Base-by-base conservation (phyloP, 92 coral and sea anemone species). In the Zoanthus solanderi region DNA sequence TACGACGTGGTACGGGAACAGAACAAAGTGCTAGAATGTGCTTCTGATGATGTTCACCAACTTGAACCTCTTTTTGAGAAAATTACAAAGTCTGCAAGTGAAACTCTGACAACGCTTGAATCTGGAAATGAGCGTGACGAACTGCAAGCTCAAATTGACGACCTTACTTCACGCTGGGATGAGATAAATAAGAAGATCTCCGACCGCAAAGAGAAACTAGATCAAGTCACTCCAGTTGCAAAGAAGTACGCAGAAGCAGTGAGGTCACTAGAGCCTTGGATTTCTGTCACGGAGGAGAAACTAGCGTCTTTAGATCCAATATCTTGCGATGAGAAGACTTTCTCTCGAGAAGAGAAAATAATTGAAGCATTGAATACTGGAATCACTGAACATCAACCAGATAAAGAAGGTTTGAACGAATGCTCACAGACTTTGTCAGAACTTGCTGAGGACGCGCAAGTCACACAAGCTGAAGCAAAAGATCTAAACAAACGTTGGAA, bases 401-500 rank as follows among this genome's bases (percentile, higher is more conserved):
- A 87, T 76, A 87, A 50, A 76, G 94, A 94, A 15, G 85, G 84
- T 53, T 79, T 92, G 53, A 93, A 91, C 78, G 89, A 89, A 74
- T 54, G 94, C 10, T 92, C 95, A 7, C 71, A 79, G 72, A 76
- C 90, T 0, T 68, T 97, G 47, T 84, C 90, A 5, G 96, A 93
- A 34, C 91, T 94, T 7, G 96, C 98, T 45, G 99, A 97, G 53
- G 96, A 97, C 57, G 94, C 93, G 0, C 94, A 95, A 67, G 97
- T 97, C 65, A 91, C 94, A n/a, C 93, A 97, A 84, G 96, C 99
- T 10, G 98, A 97, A 87, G 84, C 90, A 8, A 97, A 97, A 79
- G 99, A 92, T 84, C 86, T 94, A 16, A 94, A 95, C 84, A 93
- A 93, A 83, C 94, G 99, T 16, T 97, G 98, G 99, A 78, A 93